Conservation (phyloP, 2,888 invertebrate genomes). For the Melolontha melolontha region DNA sequence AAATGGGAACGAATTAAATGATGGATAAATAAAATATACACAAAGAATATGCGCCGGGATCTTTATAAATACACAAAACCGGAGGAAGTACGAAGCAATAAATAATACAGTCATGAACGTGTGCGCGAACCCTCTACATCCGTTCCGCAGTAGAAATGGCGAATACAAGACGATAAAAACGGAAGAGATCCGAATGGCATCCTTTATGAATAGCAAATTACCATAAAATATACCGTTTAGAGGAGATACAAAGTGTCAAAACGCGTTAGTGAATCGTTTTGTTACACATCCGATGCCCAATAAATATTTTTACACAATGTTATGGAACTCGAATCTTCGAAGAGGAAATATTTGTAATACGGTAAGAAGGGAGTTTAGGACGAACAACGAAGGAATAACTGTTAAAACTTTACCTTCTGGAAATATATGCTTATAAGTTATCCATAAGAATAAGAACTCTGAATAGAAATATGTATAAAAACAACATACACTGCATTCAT, state of each 20-base stretch:
- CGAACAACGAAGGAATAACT: background rate
- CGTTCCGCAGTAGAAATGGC: background rate
- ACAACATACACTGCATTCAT: too few relatives aligned
- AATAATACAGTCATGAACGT: conserved; percentile 23
- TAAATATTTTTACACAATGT: conserved; percentile 40
- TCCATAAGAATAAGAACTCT: too few relatives aligned
- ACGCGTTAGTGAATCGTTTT: conserved; percentile 52
- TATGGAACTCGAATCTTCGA: conserved; percentile 9
- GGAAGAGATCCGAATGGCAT: conserved; percentile 22
- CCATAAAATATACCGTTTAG: conserved; percentile 52
- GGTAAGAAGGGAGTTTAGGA: conserved; percentile 20
- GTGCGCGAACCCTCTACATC: conserved; percentile 7
- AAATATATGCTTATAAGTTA: too few relatives aligned
- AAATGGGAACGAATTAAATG: conserved; percentile 9
- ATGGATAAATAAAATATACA: conserved; percentile 32
- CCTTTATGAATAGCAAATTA: conserved; percentile 48
- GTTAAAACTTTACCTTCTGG: too few relatives aligned
- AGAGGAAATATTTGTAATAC: conserved; percentile 29
- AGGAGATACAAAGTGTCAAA: conserved; percentile 54
- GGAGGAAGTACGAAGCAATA: conserved; percentile 27
- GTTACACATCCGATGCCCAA: conserved; percentile 51
- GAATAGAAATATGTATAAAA: too few relatives aligned
- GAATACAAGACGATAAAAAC: conserved; percentile 31
- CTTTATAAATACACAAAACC: conserved; percentile 28
- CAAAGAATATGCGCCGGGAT: conserved; percentile 12